phyloP scores from a whole-genome alignment of 2,113 vertebrate genomes.

The Neogobius melanostomus region DNA sequence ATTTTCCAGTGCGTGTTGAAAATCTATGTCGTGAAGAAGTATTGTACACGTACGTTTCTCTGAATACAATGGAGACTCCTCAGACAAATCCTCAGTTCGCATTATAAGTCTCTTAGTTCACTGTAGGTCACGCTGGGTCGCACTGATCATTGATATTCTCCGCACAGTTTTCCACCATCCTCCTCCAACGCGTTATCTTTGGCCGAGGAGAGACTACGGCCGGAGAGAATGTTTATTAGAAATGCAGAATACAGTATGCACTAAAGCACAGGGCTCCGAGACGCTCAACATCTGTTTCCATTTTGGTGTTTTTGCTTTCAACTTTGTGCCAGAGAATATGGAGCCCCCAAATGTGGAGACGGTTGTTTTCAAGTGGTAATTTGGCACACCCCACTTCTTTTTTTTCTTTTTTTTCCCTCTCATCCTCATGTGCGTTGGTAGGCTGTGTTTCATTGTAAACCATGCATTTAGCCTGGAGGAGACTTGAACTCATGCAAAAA shows the following conservation, averaged over 20 bases:
- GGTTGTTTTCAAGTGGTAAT: constrained; percentile 70
- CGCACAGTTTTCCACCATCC: constrained; percentile 38
- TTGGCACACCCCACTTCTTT: constrained; percentile 50
- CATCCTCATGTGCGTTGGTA: constrained; percentile 51
- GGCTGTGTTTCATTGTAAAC: constrained; percentile 45
- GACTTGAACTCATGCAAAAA: constrained; percentile 34
- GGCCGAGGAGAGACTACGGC: constrained; percentile 55
- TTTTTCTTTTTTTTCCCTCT: constrained; percentile 34
- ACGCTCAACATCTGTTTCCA: constrained; percentile 74
- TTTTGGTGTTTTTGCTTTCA: constrained; percentile 67
- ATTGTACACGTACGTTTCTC: neutral
- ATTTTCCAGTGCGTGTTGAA: neutral
- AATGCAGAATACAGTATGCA: constrained; percentile 52
- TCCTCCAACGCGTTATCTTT: constrained; percentile 54
- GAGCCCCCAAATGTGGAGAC: constrained; percentile 56
- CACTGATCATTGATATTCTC: constrained; percentile 16
- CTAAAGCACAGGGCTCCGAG: constrained; percentile 39
- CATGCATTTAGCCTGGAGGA: constrained; percentile 18
- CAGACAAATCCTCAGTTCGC: constrained; percentile 15
- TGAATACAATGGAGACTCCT: constrained; percentile 19
- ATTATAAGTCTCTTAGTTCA: constrained; percentile 20
- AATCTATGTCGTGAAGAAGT: neutral
- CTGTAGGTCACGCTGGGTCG: constrained; percentile 16
- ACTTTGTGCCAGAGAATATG: constrained; percentile 60
- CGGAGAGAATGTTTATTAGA: constrained; percentile 23